Percentiles rank a stretch among this genome's conserved stretches.
Evolutionary conservation across 2,888 invertebrate genomes (phyloP).

Genomic region (Sarcophaga subvicina): DNA sequence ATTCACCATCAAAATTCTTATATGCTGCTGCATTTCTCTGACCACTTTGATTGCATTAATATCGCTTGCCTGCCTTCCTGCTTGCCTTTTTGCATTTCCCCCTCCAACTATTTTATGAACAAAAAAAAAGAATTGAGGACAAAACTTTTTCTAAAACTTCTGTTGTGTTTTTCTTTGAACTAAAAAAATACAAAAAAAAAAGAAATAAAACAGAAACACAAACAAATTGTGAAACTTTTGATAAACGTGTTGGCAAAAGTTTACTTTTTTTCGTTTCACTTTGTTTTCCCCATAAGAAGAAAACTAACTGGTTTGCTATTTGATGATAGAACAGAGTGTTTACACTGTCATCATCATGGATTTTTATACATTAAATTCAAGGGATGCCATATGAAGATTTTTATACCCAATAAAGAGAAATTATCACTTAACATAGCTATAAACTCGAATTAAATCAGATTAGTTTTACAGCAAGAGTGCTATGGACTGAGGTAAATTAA

Average conservation of each 20-base stretch:
- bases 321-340: constrained; percentile 43
- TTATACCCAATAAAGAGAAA: background rate
- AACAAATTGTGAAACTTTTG: constrained; percentile 18
- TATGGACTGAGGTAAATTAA: too few species aligned
- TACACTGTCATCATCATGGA: constrained; percentile 20
- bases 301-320: constrained; percentile 43
- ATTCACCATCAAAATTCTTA: too few species aligned
- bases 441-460: too few species aligned
- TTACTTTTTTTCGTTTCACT: constrained; percentile 40
- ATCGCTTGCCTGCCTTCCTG: background rate
- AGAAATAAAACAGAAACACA: background rate
- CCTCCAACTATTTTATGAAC: background rate
- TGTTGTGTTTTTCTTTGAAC: constrained; percentile 29
- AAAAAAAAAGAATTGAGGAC: background rate
- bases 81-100: background rate
- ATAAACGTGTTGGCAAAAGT: constrained; percentile 57
- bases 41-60: constrained; percentile 25
- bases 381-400: constrained; percentile 21
- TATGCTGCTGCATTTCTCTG: background rate
- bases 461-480: too few species aligned
- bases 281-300: constrained; percentile 15
- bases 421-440: background rate
- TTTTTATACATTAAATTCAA: background rate
- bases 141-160: constrained; percentile 41
- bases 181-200: constrained; percentile 19